A percentile compares a stretch with the other conserved stretches of the same genome.
These are phyloP conservation scores for Vanessa cardui DNA, from an alignment of 2,888 invertebrate species.

Conservation along the genomic window DNA sequence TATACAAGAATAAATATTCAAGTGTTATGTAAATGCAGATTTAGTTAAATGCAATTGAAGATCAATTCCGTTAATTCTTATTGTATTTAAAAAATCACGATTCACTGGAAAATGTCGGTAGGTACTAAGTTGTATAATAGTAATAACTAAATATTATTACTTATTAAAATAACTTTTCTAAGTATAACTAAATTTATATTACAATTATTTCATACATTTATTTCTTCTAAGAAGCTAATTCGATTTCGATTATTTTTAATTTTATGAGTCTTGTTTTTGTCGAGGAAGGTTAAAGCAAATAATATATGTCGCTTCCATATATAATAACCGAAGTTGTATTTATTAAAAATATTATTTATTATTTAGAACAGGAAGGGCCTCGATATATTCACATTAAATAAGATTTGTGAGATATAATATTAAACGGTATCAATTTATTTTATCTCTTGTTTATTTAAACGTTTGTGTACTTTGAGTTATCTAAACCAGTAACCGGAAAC, in stretches of 20 bases:
- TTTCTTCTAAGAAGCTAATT: too few relatives aligned
- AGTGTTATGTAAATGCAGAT: neutral
- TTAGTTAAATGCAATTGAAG: constrained; percentile 4
- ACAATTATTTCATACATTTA: too few relatives aligned
- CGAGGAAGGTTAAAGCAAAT: too few relatives aligned
- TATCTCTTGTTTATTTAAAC: constrained; percentile 2
- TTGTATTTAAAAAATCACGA: constrained; percentile 19
- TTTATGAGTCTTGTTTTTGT: too few relatives aligned
- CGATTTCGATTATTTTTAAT: too few relatives aligned
- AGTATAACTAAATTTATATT: too few relatives aligned
- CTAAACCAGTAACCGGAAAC: neutral
- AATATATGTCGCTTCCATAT: too few relatives aligned
- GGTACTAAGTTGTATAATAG: too few relatives aligned
- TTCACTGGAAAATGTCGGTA: constrained; percentile 33
- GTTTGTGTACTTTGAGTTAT: neutral
- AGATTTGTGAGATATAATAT: too few relatives aligned
- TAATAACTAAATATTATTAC: too few relatives aligned
- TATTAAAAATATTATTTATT: neutral
- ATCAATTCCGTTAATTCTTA: constrained; percentile 28
- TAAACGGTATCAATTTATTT: neutral
- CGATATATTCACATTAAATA: neutral
- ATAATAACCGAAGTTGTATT: too few relatives aligned
- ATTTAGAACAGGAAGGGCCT: neutral
- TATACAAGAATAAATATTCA: constrained; percentile 24
- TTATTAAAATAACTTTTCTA: too few relatives aligned